Percentiles rank a stretch among this genome's conserved stretches.
Evolutionary conservation across 2,113 vertebrate species (phyloP).

Genomic region (Gymnobelideus leadbeateri): DNA sequence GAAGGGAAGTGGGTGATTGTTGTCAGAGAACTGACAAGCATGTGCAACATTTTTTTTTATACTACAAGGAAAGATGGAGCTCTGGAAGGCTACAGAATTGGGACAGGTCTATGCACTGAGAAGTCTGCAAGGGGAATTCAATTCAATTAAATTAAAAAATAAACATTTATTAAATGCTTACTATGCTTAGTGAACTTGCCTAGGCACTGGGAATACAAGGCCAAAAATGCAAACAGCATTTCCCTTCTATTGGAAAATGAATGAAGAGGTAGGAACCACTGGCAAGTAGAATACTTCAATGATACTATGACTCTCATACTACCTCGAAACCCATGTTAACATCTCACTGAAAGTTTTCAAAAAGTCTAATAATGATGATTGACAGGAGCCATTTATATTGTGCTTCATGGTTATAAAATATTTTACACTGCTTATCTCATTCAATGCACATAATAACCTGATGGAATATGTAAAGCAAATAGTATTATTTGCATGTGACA

Average conservation of each 20-base stretch:
- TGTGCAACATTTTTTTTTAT: neutral
- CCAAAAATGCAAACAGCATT: neutral
- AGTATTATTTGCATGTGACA: neutral
- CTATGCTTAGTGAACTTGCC: neutral
- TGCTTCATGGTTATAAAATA: neutral
- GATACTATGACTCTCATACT: neutral
- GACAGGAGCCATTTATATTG: neutral
- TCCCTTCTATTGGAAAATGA: neutral
- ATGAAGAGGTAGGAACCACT: neutral
- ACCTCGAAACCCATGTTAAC: neutral
- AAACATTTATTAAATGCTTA: neutral
- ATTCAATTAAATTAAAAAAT: neutral
- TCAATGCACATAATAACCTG: neutral
- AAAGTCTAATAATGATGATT: neutral
- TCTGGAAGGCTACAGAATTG: neutral
- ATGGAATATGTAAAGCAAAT: neutral
- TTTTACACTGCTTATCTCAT: neutral
- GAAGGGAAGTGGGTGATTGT: neutral
- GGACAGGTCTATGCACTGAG: neutral
- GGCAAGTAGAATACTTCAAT: neutral
- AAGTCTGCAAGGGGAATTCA: neutral
- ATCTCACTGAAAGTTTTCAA: neutral
- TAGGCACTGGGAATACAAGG: neutral
- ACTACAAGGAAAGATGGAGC: neutral
- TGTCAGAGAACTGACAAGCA: neutral